Percentiles rank a stretch among this genome's conserved stretches.
Conservation (phyloP, 2,797 vertebrate genomes). For the Lagodon rhomboides region DNA sequence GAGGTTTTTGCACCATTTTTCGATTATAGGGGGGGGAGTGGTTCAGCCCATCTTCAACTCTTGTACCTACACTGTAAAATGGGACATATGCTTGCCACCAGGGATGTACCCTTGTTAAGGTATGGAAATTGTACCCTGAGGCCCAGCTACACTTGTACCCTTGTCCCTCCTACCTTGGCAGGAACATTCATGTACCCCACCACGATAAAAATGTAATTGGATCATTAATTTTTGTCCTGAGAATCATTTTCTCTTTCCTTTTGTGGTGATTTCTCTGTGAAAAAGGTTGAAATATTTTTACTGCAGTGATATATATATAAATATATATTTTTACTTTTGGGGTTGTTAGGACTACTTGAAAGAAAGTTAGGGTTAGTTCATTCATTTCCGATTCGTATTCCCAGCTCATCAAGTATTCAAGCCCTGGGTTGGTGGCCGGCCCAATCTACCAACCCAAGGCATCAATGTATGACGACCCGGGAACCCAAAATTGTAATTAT, state of each 20-base stretch:
- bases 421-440: too few species aligned
- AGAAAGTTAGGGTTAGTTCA: too few species aligned
- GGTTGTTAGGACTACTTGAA: not conserved
- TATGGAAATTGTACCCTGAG: slow-evolving; percentile 8
- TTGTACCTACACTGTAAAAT: slow-evolving; percentile 22
- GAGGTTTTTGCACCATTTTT: slow-evolving; percentile 10
- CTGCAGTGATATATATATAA: not conserved
- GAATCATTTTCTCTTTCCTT: too few species aligned
- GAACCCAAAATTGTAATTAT: too few species aligned
- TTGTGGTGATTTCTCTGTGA: not conserved
- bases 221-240: not conserved
- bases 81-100: slow-evolving; percentile 5
- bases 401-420: too few species aligned
- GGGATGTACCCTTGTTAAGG: slow-evolving; percentile 23
- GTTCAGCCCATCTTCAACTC: slow-evolving; percentile 1
- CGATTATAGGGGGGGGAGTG: not conserved
- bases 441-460: too few species aligned
- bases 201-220: not conserved
- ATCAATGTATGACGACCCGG: too few species aligned
- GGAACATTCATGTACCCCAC: not conserved
- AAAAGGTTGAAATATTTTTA: not conserved
- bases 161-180: not conserved
- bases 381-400: too few species aligned
- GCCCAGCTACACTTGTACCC: not conserved
- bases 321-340: not conserved